Evolutionary conservation across 23 tunicate species (phyloP).

Genomic region (Trididemnum nubilum): DNA sequence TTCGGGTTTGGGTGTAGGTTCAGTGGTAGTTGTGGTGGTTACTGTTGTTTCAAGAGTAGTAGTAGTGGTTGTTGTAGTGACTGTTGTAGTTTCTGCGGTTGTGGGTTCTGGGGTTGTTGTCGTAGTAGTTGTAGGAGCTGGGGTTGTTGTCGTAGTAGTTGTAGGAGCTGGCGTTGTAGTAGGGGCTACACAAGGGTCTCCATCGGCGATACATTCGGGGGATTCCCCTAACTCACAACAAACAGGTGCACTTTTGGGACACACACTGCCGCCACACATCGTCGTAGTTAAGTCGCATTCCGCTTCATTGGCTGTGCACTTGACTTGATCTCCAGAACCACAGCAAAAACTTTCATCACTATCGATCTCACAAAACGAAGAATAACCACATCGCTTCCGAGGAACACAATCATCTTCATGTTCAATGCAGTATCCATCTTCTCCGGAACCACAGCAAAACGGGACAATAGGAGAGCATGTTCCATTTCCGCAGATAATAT

Average conservation of each 20-base stretch:
- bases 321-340: neutral
- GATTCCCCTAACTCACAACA: neutral
- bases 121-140: neutral
- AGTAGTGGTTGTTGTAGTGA: neutral
- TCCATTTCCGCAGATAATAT: neutral
- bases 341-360: neutral
- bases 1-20: neutral
- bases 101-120: slow-evolving; percentile 1
- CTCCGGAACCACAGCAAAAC: slow-evolving; percentile 16
- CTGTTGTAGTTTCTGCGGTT: neutral
- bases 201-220: neutral
- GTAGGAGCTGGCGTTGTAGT: neutral
- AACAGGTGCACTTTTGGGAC: slow-evolving; percentile 9
- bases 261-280: neutral
- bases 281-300: neutral
- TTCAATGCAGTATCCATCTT: slow-evolving; percentile 10
- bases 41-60: neutral
- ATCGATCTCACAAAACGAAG: neutral
- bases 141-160: neutral
- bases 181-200: slow-evolving; percentile 1
- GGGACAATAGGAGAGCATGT: neutral
- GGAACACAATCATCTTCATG: neutral
- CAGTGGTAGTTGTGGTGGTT: neutral
- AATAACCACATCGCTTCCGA: slow-evolving; percentile 7
- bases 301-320: neutral